Conservation (phyloP, 2,113 vertebrate species). For the Siniperca knerii region DNA sequence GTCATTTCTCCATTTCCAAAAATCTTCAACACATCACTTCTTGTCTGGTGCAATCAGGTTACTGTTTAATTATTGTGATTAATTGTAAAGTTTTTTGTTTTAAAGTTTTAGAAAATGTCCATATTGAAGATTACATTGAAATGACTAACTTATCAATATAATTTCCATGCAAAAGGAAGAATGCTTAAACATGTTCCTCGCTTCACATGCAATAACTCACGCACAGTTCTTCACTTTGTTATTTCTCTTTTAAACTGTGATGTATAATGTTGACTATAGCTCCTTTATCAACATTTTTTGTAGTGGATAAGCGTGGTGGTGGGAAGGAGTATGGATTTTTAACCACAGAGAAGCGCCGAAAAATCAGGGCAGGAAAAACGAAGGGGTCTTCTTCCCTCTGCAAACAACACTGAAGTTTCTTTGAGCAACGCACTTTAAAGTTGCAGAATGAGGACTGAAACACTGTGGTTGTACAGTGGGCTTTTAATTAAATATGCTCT, state of each 20-base stretch:
- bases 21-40: slow-evolving; percentile 9
- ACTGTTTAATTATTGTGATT: neutral
- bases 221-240: neutral
- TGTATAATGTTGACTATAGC: no score
- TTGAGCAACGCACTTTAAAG: neutral
- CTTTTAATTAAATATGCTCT: no score
- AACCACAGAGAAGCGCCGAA: neutral
- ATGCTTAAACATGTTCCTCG: neutral
- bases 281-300: neutral
- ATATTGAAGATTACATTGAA: neutral
- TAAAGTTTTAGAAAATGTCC: neutral
- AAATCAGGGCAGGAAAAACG: neutral
- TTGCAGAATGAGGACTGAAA: neutral
- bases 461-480: no score
- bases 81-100: no score
- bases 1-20: slow-evolving; percentile 34
- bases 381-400: neutral
- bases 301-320: neutral
- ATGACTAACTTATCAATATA: neutral
- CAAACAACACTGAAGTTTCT: neutral
- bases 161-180: neutral
- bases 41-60: neutral
- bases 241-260: neutral
- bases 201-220: neutral
- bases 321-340: neutral